These are phyloP conservation scores for Ctenodactylus gundi DNA, from an alignment of 2,113 vertebrate species.

Conservation along the genomic window DNA sequence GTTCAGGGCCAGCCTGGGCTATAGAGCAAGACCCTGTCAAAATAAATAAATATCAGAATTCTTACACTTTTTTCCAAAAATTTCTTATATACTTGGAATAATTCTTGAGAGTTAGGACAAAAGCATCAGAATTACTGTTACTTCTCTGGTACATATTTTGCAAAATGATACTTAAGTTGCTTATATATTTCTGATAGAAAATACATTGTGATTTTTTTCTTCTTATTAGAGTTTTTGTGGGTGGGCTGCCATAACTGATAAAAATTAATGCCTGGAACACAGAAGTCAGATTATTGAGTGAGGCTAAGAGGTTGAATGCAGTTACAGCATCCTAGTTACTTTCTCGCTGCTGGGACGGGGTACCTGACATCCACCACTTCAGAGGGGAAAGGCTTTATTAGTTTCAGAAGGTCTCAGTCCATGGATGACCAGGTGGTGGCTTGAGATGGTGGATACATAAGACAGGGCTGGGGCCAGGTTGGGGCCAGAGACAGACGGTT, in stretches of 20 bases:
- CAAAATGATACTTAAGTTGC: not conserved
- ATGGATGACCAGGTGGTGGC: too few relatives aligned
- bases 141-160: not conserved
- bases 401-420: too few relatives aligned
- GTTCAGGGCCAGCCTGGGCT: too few relatives aligned
- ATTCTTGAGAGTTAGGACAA: not conserved
- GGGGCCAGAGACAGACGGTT: too few relatives aligned
- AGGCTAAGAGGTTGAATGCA: not conserved
- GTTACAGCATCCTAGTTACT: too few relatives aligned
- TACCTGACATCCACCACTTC: too few relatives aligned
- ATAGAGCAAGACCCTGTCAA: too few relatives aligned
- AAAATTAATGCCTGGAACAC: not conserved
- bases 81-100: not conserved
- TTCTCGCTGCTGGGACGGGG: too few relatives aligned
- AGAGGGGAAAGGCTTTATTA: too few relatives aligned
- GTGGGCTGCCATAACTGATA: not conserved
- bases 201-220: not conserved
- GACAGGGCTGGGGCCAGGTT: too few relatives aligned
- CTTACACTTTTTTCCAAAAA: not conserved
- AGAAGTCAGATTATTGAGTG: not conserved
- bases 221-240: not conserved
- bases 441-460: too few relatives aligned
- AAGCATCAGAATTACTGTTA: conserved; percentile 14
- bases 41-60: too few relatives aligned
- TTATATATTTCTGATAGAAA: conserved; percentile 26